Evolutionary conservation across 2,888 invertebrate genomes (phyloP), one percentile per base, ranked within the genome.

Genomic region (Onthophagus sagittarius): DNA sequence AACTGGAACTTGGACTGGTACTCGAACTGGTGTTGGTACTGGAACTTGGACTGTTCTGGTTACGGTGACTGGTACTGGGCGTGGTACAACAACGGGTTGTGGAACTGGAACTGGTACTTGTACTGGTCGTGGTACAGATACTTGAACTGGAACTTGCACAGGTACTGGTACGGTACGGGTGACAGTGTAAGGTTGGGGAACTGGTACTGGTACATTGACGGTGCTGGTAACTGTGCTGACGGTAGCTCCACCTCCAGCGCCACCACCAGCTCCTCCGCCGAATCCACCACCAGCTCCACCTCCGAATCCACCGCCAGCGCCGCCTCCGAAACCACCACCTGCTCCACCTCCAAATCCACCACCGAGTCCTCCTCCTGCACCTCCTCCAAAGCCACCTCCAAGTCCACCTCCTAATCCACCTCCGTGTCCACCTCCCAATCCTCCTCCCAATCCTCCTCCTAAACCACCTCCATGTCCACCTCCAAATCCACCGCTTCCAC

Each of bases 51-150:
- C 83, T 9, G 84, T 81, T 53, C 85, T 79, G 33, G 82, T 83
- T 1, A 85, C 83, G 9, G 83, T 81, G 5, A 85, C 84, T 14
- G 84, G 84, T 32, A 82, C 81, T 70, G 85, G 83, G 71, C 84
- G 81, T 15, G 84, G 82, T 31, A 86, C 83, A 62, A 79, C 87
- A 23, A 88, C 86, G 0, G 88, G 86, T 72, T 88, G 88, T 0
- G 89, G 87, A 3, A 88, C 86, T 0, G 89, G 87, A 63, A 89
- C 85, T 0, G 88, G 85, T 4, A 89, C 87, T 14, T 84, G 84
- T 0, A 88, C 86, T 0, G 88, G 84, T 5, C 88, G 83, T 0
- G 88, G 87, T 14, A 86, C 84, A 67, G 86, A 84, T 0, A 89
- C 86, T 5, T 88, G 87, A 15, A 88, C 86, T 0, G 88, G 86